These are phyloP conservation scores for Pseudoips prasinana DNA, from an alignment of 2,888 invertebrate species.

Conservation along the genomic window DNA sequence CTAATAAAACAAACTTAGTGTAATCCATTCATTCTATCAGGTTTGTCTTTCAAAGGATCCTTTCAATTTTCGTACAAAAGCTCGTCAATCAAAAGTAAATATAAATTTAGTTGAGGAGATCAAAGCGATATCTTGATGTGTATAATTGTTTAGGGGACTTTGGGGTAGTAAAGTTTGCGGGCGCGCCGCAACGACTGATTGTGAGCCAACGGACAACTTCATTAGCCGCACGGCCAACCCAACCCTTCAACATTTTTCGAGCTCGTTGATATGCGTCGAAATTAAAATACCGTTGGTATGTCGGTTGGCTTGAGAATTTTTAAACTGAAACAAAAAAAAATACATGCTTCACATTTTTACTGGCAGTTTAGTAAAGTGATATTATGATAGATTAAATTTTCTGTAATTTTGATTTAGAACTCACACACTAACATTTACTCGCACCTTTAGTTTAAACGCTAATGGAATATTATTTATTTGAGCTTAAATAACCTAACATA, in stretches of 20 bases:
- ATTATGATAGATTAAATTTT: no score
- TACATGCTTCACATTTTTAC: no score
- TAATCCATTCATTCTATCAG: conserved; percentile 7
- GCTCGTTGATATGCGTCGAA: conserved; percentile 8
- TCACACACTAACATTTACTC: no score
- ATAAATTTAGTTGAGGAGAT: conserved; percentile 45
- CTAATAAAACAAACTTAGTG: conserved; percentile 14
- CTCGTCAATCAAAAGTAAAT: conserved; percentile 43
- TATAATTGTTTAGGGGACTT: conserved; percentile 32
- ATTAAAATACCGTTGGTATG: no score
- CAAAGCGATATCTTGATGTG: conserved; percentile 41
- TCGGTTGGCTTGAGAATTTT: no score
- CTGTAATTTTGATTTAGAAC: no score
- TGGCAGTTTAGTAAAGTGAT: no score
- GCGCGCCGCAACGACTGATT: conserved; percentile 21
- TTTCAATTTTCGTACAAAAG: conserved; percentile 30
- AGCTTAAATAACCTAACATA: no score
- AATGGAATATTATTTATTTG: no score
- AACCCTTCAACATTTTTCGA: conserved; percentile 26
- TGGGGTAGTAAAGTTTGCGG: conserved; percentile 19
- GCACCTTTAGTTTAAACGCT: no score
- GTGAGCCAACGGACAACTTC: conserved; percentile 28
- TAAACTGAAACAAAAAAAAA: no score
- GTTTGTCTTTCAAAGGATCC: conserved; percentile 12
- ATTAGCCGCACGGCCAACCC: conserved; percentile 24